A percentile compares a stretch with the other conserved stretches of the same genome.
Conservation (phyloP, 1,140 invertebrate genomes). For the Dinothrombium tinctorium region DNA sequence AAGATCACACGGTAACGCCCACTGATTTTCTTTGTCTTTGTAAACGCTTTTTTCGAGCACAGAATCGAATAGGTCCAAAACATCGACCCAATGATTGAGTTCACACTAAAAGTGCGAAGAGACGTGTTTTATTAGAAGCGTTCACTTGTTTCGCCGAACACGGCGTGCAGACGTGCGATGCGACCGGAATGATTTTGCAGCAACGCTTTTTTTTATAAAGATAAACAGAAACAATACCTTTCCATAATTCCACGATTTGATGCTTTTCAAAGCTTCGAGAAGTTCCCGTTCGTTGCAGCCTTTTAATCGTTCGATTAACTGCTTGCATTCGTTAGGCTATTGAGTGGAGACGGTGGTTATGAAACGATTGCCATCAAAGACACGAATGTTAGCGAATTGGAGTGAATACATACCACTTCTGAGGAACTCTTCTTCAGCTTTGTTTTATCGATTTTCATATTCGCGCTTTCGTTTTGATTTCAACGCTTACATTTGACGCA, state of each 20-base stretch:
- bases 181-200: neutral
- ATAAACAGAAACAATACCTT: conserved; percentile 28
- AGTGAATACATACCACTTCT: conserved; percentile 39
- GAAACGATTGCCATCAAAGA: neutral
- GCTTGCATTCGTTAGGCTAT: conserved; percentile 52
- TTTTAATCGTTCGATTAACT: conserved; percentile 49
- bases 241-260: conserved; percentile 65
- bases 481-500: too few relatives aligned
- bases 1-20: conserved; percentile 51
- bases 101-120: conserved; percentile 35
- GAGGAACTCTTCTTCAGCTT: conserved; percentile 67
- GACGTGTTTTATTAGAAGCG: neutral
- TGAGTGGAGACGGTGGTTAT: neutral
- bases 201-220: neutral
- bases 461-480: too few relatives aligned
- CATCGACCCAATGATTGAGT: conserved; percentile 68
- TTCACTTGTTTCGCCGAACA: neutral
- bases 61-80: conserved; percentile 55
- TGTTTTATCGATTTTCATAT: conserved; percentile 63
- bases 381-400: neutral
- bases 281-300: conserved; percentile 37
- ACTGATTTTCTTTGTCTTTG: conserved; percentile 36
- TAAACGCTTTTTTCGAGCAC: conserved; percentile 49
- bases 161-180: too few relatives aligned
- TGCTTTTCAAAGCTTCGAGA: conserved; percentile 40